phyloP scores from a whole-genome alignment of 2,113 vertebrate genomes.

The Ictalurus punctatus region DNA sequence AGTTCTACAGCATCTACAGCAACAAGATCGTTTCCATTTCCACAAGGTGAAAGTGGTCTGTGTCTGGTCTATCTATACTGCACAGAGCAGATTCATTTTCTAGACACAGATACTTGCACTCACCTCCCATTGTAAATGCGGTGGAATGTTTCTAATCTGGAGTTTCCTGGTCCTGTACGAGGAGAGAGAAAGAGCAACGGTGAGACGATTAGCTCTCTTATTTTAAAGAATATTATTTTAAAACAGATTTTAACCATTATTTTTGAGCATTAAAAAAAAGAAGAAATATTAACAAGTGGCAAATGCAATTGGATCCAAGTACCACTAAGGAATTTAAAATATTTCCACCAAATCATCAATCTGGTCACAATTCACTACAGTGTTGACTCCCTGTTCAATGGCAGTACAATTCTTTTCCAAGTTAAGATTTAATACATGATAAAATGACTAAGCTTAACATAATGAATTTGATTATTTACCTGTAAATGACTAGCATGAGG shows the following conservation, averaged over 20 bases:
- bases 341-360: background rate
- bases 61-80: background rate
- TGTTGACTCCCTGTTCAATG: background rate
- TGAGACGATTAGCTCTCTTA: slow-evolving; percentile 32
- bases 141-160: slow-evolving; percentile 92
- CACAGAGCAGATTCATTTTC: background rate
- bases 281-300: background rate
- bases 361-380: background rate
- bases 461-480: slow-evolving; percentile 2
- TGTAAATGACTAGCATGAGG: background rate
- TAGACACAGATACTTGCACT: slow-evolving; percentile 55
- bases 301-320: background rate
- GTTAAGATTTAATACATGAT: background rate
- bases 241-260: background rate
- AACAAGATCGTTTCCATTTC: background rate
- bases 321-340: background rate
- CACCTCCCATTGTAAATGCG: slow-evolving; percentile 94
- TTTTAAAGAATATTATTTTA: background rate
- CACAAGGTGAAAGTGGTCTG: background rate
- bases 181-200: slow-evolving; percentile 25
- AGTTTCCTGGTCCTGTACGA: slow-evolving; percentile 87
- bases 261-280: background rate
- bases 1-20: background rate
- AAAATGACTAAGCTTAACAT: background rate
- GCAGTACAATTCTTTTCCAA: background rate